These are phyloP conservation scores for Oncorhynchus clarkii DNA, from an alignment of 2,113 vertebrate species.

Conservation along the genomic window DNA sequence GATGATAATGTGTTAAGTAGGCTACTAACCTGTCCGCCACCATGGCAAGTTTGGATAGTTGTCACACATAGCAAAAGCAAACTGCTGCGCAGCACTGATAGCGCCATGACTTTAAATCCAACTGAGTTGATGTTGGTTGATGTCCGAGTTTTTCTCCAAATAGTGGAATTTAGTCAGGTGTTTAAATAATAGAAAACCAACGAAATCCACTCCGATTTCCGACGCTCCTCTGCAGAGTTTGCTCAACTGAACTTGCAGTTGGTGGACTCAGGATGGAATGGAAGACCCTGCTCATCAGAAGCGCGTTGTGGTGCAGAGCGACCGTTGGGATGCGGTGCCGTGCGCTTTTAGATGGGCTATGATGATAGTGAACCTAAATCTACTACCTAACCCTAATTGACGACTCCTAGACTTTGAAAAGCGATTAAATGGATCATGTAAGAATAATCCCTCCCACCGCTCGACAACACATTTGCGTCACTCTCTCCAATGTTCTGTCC, in stretches of 20 bases:
- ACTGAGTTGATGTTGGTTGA: neutral
- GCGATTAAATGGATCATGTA: neutral
- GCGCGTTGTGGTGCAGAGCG: slow-evolving; percentile 42
- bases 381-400: slow-evolving; percentile 14
- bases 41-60: slow-evolving; percentile 50
- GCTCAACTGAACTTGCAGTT: neutral
- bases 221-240: neutral
- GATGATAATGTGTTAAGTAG: neutral
- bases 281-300: slow-evolving; percentile 16
- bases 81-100: slow-evolving; percentile 56
- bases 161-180: neutral
- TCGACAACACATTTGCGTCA: slow-evolving; percentile 5
- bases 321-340: slow-evolving; percentile 39
- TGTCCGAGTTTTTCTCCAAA: slow-evolving; percentile 3
- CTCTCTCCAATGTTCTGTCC: neutral
- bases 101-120: slow-evolving; percentile 48
- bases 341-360: slow-evolving; percentile 31
- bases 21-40: slow-evolving; percentile 64
- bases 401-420: too few relatives aligned
- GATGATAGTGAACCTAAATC: too few relatives aligned
- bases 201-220: neutral
- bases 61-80: slow-evolving; percentile 67
- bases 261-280: neutral
- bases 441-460: slow-evolving; percentile 66
- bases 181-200: neutral